Percentiles rank a stretch among this genome's conserved stretches.
These are phyloP conservation scores for Actinemys pallida DNA, from an alignment of 2,113 vertebrate species.

Conservation along the genomic window DNA sequence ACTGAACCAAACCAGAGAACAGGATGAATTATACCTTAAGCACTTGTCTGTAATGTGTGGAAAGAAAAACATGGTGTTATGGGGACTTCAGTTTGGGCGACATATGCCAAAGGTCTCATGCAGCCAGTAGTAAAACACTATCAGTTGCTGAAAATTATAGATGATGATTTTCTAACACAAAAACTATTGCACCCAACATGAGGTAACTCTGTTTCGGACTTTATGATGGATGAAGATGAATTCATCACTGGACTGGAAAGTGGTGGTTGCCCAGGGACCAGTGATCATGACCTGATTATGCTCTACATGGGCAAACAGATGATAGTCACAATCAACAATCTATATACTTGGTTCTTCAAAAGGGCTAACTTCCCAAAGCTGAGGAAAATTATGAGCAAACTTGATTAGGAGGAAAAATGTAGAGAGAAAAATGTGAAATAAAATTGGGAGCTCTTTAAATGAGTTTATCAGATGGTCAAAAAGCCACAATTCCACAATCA, in stretches of 20 bases:
- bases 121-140: neutral
- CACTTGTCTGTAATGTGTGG: neutral
- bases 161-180: neutral
- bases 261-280: neutral
- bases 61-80: neutral
- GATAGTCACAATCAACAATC: neutral
- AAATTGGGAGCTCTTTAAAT: neutral
- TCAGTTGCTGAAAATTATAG: neutral
- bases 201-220: neutral
- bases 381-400: neutral
- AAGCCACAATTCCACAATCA: neutral
- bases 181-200: neutral
- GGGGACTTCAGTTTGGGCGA: neutral
- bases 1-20: neutral
- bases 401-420: neutral
- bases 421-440: neutral
- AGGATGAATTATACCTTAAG: neutral
- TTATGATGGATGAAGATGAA: neutral
- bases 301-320: neutral
- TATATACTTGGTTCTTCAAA: neutral
- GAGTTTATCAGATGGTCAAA: constrained; percentile 1
- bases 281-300: neutral
- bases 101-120: neutral
- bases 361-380: neutral
- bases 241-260: neutral